Base-by-base conservation (phyloP, 2,797 vertebrate genomes). In the Gallinago nigripennis region DNA sequence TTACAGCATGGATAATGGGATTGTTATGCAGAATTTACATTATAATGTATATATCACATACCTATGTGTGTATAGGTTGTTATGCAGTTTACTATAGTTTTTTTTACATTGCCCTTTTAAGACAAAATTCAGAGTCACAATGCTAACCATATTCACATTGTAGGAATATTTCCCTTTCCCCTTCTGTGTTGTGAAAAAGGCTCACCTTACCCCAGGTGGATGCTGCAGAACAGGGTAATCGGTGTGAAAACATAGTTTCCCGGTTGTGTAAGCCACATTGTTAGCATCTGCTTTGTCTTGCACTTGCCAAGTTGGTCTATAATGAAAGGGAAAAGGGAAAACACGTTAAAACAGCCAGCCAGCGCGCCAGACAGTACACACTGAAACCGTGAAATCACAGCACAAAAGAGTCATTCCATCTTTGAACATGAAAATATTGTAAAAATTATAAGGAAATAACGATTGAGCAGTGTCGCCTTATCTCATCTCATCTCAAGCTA, bases 201-300 rank as follows among this genome's bases (percentile, higher is more conserved):
- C 43, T 96, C 81, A 54, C 97, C 99, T 99, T 98, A 99, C 99
- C 97, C 99, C 99, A 56, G 99, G 99, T 88, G 99, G 98, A 93
- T 98, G 97, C 94, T 99, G 98, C 64, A 99, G 95, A 10, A 98
- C 99, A 9, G 99, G 99, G 83, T 99, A 99, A 97, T 99, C 99
- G 0, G 99, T 99, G 88, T 99, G 99, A 82, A 98, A 98, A 54
- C 98, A 99, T 24, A 99, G 98, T 81, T 97, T 98, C 56, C 98
- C 99, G 7, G 98, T 98, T 8, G 99, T 99, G 88, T 99, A 99
- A 58, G 99, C 99, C 41, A 99, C 98, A 5, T 99, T 99, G 98
- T 99, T 99, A 35, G 99, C 99, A 94, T 98, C 97, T 37, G 96
- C 80, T 97, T 99, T 99, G 97, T 99, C 99, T 98, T 99, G 98